Percentiles rank a stretch among this genome's conserved stretches.
These are phyloP conservation scores for Globia sparganii DNA, from an alignment of 2,888 invertebrate genomes.

Conservation along the genomic window DNA sequence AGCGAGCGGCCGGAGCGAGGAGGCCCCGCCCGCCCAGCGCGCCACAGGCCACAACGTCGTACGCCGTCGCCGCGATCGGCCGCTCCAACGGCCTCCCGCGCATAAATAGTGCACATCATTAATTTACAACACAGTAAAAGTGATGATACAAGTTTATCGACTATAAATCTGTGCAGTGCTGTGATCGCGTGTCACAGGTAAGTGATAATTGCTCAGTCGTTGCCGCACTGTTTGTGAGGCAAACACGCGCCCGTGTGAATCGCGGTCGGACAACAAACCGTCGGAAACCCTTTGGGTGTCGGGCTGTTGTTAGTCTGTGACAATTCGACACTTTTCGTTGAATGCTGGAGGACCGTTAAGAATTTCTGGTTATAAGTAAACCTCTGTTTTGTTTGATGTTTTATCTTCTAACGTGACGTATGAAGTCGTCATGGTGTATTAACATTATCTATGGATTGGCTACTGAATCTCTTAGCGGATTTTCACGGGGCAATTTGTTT, in stretches of 20 bases:
- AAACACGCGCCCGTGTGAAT: constrained; percentile 80
- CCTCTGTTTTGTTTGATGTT: constrained; percentile 56
- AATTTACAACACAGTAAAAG: constrained; percentile 89
- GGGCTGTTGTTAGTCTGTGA: constrained; percentile 77
- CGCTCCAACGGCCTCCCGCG: constrained; percentile 74
- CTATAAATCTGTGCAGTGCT: constrained; percentile 89
- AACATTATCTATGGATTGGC: constrained; percentile 37
- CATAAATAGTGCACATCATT: constrained; percentile 86
- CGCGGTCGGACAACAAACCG: constrained; percentile 70
- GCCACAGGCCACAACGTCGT: constrained; percentile 77
- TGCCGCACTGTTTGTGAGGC: constrained; percentile 84
- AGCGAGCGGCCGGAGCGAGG: constrained; percentile 68
- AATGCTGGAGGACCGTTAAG: constrained; percentile 69
- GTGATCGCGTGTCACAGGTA: constrained; percentile 89
- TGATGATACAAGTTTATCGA: constrained; percentile 90
- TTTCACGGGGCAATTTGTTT: constrained; percentile 45
- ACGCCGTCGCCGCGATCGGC: constrained; percentile 83
- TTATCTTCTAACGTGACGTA: constrained; percentile 40
- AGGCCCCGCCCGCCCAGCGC: constrained; percentile 84
- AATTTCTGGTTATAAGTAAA: constrained; percentile 66
- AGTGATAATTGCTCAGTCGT: constrained; percentile 89
- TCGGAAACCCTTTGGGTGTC: constrained; percentile 80
- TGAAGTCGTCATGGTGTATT: constrained; percentile 31
- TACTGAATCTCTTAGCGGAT: constrained; percentile 33
- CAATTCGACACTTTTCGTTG: constrained; percentile 78